Evolutionary conservation across 1,140 invertebrate species (phyloP).

Genomic region (Homalodisca vitripennis): DNA sequence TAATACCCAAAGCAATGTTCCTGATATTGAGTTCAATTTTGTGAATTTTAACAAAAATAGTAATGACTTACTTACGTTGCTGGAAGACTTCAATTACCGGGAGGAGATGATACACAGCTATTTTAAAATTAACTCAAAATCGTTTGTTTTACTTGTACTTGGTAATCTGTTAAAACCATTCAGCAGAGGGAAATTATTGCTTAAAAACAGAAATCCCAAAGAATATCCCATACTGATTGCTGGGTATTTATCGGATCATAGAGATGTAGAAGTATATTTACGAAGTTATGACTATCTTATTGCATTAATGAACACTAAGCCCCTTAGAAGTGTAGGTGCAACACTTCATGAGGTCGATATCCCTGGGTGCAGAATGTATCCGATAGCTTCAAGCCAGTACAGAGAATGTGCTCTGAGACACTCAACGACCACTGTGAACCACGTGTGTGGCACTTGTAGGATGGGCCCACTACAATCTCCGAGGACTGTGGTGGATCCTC

Average conservation of each 20-base stretch:
- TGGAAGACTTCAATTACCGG: too few relatives aligned
- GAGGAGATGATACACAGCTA: too few relatives aligned
- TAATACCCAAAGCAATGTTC: neutral
- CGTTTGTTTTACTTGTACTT: too few relatives aligned
- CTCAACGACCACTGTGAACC: conserved; percentile 53
- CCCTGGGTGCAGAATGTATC: conserved; percentile 43
- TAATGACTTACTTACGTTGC: too few relatives aligned
- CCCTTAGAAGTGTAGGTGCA: conserved; percentile 42
- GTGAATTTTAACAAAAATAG: conserved; percentile 48
- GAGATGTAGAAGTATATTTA: conserved; percentile 50
- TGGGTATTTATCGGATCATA: too few relatives aligned
- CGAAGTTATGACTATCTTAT: conserved; percentile 50
- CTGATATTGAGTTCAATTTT: conserved; percentile 1
- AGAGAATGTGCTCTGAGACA: conserved; percentile 51
- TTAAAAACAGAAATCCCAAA: too few relatives aligned
- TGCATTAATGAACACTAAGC: conserved; percentile 43
- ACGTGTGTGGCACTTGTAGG: conserved; percentile 59
- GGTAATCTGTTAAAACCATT: too few relatives aligned
- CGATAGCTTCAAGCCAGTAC: conserved; percentile 52
- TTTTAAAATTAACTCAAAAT: too few relatives aligned
- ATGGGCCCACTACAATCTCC: conserved; percentile 54
- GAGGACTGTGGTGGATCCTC: conserved; percentile 78
- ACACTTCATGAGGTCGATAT: conserved; percentile 31
- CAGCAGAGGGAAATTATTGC: too few relatives aligned
- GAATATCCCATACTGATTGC: too few relatives aligned